Evolutionary conservation across 2,888 invertebrate species (phyloP), one percentile per base, ranked within the genome.

Genomic region (Parnassius mnemosyne): DNA sequence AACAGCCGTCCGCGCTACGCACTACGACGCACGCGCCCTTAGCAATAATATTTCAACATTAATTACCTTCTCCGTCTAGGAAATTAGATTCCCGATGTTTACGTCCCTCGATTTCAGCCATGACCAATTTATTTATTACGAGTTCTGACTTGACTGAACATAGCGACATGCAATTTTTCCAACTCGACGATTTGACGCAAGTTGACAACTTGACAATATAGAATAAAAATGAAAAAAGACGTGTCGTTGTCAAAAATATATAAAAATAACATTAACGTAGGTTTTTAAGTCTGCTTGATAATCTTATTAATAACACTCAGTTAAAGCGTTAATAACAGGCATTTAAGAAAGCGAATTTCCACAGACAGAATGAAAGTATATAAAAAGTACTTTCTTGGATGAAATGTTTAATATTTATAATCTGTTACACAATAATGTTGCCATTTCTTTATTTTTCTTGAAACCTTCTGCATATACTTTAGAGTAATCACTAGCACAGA

Each of bases 21-120:
- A 87, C 85, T 83, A 77, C 76, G 69, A 71, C 72, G 73, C 77
- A 81, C 88, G 78, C 80, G 78, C 77, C 78, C 76, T 84, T 83
- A 81, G 77, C 83, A 82, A 83, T 83, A 89, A 87, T 84, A 89
- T 83, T 83, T 79, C 73, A 87, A 83, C 84, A 80, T 79, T 84
- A 85, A 83, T 91, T 92, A 92, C 92, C 92, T 92, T 91, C 86
- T 85, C 85, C 87, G 79, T 89, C 91, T 87, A 86, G 81, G 86
- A 82, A 81, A 85, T 84, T 83, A 78, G 80, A 80, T 82, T 89
- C 89, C 82, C 81, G 88, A 78, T 89, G 87, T 90, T 86, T 88
- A 87, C 81, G 83, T 87, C 83, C 89, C 81, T 89, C 84, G 81
- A 79, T 82, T 83, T 89, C 92, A 85, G 92, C 91, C 92, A 92